These are phyloP conservation scores for Linurgus olivaceus DNA, from an alignment of 2,797 vertebrate genomes.

Conservation along the genomic window DNA sequence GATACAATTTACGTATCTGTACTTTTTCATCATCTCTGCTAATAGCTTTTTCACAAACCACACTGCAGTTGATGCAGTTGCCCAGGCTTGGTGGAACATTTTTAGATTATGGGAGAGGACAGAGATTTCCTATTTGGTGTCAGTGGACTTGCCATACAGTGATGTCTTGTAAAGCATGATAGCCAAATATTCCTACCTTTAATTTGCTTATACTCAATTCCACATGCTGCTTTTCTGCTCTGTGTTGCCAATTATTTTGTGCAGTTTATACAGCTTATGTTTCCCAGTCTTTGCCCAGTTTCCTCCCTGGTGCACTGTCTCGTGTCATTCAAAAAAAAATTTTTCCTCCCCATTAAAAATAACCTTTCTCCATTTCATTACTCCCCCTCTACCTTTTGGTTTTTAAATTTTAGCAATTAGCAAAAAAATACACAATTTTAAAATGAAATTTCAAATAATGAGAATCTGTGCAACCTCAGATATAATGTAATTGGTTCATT, in stretches of 20 bases:
- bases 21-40: not conserved
- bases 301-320: not conserved
- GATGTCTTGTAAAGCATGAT: not conserved
- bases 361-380: not conserved
- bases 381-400: too few species aligned
- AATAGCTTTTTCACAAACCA: not conserved
- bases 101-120: not conserved
- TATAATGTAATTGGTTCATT: not conserved
- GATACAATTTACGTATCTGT: not conserved
- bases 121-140: not conserved
- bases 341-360: not conserved
- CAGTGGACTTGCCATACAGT: rapidly evolving
- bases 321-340: rapidly evolving
- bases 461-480: not conserved
- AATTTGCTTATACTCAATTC: not conserved
- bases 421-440: not conserved
- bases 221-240: not conserved
- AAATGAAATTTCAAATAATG: not conserved
- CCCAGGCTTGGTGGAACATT: not conserved
- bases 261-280: not conserved
- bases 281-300: not conserved
- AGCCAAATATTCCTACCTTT: not conserved
- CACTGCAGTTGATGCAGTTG: not conserved
- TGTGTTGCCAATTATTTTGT: not conserved
- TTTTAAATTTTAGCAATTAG: not conserved